Base-by-base conservation (phyloP, 2,113 vertebrate species). In the Ictidomys tridecemlineatus region DNA sequence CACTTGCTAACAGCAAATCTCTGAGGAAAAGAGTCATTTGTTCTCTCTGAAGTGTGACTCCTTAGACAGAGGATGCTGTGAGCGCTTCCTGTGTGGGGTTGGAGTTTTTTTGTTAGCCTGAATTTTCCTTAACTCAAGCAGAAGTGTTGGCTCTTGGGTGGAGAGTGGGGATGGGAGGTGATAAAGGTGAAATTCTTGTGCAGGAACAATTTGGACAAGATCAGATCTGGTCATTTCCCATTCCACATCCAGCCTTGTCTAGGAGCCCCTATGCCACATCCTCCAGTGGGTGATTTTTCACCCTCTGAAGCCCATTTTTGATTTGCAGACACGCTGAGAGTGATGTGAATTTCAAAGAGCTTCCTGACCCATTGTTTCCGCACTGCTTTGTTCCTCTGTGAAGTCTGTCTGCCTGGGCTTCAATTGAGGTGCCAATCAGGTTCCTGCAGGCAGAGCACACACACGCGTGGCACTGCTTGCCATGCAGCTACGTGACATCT, bases 321-420 rank as follows among this genome's bases (percentile, higher is more conserved):
- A 85, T 72, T 34, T 56, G 37, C 65, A 85, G 72, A 70, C 78
- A 37, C 12, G 39, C 79, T 28, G 82, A 93, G 67, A 79, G 82
- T 87, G 94, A 88, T 18, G n/a, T 83, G 72, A 93, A 95, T 87
- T 24, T 24, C 20, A 79, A 94, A 48, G 56, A 89, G 63, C 26
- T 6, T 37, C 53, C 63, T 3, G 28, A 63, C 13, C 34, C 39
- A 67, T 26, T 85, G 82, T 85, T 48, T 79, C 39, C 3, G 11
- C 45, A 42, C 30, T 18, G 76, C 58, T 94, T 84, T 80, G 70
- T 78, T 67, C 34, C 2, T 53, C 24, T 70, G 72, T 20, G 10
- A 85, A 86, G 32, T 12, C 18, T 1, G 30, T 42, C 53, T 37
- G 26, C 34, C 70, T 45, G 51, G 4, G 7, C 42, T 82, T 32